Base-by-base conservation (phyloP, 92 coral and sea anemone species). In the Pocillopora grandis region DNA sequence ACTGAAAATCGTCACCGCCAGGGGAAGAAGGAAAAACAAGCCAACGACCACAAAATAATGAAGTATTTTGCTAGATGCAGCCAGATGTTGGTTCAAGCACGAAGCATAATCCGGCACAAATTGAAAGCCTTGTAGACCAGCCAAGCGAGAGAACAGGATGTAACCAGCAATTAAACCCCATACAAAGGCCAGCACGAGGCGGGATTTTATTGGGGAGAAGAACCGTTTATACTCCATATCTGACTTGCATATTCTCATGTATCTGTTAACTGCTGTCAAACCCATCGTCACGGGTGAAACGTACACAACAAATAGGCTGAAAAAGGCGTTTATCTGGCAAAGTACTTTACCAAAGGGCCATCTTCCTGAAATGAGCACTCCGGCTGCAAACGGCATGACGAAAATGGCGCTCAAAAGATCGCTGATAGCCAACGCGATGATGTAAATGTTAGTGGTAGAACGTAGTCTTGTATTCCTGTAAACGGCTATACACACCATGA, bases 401-500 rank as follows among this genome's bases (percentile, higher is more conserved):
- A 66, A 62, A 9, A 67, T 52, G 52, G 84, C 84, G 27, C 75
- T 35, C 62, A 80, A 5, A 49, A 80, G 52, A 67, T 80, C 84
- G 23, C 70, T 58, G 21, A 67, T 49, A 10, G 76, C 84, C 84
- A 80, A 15, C 7, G 84, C 76, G 2, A 67, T 20, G 23, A 80
- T 80, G 76, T 67, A 80, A 52, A 80, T 19, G 49, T 80, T 80
- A 2, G 84, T 67, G 27, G 75, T 80, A 1, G 75, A 37, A 33
- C 84, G 84, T 23, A 65, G 84, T 4, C 75, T 66, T 52, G 84
- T 67, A 23, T 67, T 80, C 56, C 84, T 66, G 76, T 80, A 80
- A 10, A 80, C 75, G 13, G 75, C 23, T 5, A 80, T 9, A 65
- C 84, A 80, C 23, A 80, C 84, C 19, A 80, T 3, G 9, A 49